Conservation (phyloP, 2,888 invertebrate species). For the Nomada fucata region DNA sequence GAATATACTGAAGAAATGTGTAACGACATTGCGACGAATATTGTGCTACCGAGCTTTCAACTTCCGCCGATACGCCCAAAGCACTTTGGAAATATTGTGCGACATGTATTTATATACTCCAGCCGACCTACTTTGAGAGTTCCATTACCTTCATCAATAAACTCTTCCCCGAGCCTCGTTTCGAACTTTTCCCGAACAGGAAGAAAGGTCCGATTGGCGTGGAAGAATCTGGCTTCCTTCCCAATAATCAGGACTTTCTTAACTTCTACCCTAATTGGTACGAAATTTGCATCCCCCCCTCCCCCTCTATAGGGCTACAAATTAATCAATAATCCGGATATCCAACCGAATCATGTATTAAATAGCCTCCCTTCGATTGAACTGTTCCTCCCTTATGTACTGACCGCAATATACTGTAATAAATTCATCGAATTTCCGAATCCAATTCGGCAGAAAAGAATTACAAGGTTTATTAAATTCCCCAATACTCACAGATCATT, state of each 20-base stretch:
- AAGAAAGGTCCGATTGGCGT: slow-evolving; percentile 35
- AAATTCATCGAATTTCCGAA: too few relatives aligned
- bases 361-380: too few relatives aligned
- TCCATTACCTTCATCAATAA: slow-evolving; percentile 51
- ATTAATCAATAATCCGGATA: slow-evolving; percentile 1
- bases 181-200: slow-evolving; percentile 39
- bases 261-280: slow-evolving; percentile 4
- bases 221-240: slow-evolving; percentile 38
- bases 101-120: slow-evolving; percentile 55
- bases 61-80: slow-evolving; percentile 22
- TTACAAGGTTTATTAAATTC: too few relatives aligned
- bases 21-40: neutral
- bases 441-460: too few relatives aligned
- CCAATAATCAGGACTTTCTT: slow-evolving; percentile 17
- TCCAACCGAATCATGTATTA: too few relatives aligned
- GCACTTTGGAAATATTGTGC: slow-evolving; percentile 44
- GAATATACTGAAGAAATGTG: too few relatives aligned
- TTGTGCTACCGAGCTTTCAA: slow-evolving; percentile 10
- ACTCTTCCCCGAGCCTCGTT: slow-evolving; percentile 31
- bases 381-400: too few relatives aligned
- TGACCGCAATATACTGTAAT: too few relatives aligned
- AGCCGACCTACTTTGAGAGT: slow-evolving; percentile 45
- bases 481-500: too few relatives aligned
- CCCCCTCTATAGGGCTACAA: too few relatives aligned
- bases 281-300: neutral